Percentiles rank a stretch among this genome's conserved stretches.
Evolutionary conservation across 2,888 invertebrate species (phyloP).

Genomic region (Lordiphosa fenestrarum): DNA sequence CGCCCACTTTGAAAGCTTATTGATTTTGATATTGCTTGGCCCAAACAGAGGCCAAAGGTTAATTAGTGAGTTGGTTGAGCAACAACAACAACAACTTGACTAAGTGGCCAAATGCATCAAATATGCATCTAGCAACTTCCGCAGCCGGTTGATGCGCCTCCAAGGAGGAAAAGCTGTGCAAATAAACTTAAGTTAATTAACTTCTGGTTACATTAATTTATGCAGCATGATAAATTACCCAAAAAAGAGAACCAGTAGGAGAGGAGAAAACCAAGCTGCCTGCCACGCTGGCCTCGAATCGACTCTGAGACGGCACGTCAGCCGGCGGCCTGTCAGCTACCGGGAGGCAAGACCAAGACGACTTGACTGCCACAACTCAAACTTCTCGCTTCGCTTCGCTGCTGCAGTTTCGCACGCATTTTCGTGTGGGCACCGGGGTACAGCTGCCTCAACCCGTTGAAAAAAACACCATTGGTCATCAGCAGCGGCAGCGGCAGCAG

Average conservation of each 20-base stretch:
- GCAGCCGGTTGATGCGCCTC: too few species aligned
- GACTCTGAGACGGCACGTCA: constrained; percentile 34
- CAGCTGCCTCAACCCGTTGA: constrained; percentile 68
- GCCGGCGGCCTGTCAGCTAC: constrained; percentile 61
- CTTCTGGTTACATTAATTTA: constrained; percentile 78
- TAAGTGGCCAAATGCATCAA: too few species aligned
- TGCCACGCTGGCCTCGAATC: constrained; percentile 41
- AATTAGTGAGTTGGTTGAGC: constrained; percentile 3
- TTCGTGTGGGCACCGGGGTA: constrained; percentile 31
- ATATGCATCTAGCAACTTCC: too few species aligned
- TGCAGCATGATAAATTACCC: constrained; percentile 75
- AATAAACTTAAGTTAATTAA: constrained; percentile 78
- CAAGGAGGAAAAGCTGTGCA: constrained; percentile 39
- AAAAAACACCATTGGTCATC: constrained; percentile 64
- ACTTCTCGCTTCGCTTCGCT: constrained; percentile 32
- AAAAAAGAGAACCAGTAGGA: constrained; percentile 21
- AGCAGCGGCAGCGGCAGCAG: constrained; percentile 31
- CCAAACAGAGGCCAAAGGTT: constrained; percentile 5
- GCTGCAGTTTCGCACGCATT: constrained; percentile 64
- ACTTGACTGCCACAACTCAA: constrained; percentile 29
- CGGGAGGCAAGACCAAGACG: constrained; percentile 52
- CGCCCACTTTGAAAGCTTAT: constrained; percentile 7
- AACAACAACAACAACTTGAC: background rate
- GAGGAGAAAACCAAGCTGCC: constrained; percentile 26
- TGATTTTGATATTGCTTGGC: constrained; percentile 3